These are phyloP conservation scores for Megalopta genalis DNA, from an alignment of 1,140 invertebrate species.

Conservation along the genomic window DNA sequence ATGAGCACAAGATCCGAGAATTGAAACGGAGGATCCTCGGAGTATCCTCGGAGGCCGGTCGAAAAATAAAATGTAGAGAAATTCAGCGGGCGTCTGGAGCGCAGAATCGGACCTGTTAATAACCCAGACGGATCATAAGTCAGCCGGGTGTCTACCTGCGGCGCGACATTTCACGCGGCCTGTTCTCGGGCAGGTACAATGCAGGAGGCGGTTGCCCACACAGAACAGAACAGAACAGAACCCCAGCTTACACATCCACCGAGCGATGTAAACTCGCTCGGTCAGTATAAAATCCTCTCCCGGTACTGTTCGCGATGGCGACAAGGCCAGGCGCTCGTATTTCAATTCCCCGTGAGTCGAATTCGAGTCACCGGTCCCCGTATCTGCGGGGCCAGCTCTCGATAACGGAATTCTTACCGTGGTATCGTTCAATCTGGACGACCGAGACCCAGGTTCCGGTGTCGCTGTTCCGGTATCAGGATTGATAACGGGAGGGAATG, in stretches of 20 bases:
- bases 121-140: conserved; percentile 59
- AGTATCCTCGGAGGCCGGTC: neutral
- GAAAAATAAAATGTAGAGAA: neutral
- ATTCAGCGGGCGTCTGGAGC: neutral
- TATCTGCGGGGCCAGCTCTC: conserved; percentile 49
- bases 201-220: conserved; percentile 71
- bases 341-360: conserved; percentile 70
- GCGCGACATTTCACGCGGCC: conserved; percentile 61
- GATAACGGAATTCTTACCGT: conserved; percentile 68
- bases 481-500: conserved; percentile 24
- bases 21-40: too few species aligned
- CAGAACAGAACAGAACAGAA: conserved; percentile 46
- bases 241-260: conserved; percentile 47
- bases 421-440: conserved; percentile 34
- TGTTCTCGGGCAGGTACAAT: conserved; percentile 63
- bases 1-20: too few species aligned
- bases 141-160: conserved; percentile 60
- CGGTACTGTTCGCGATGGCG: conserved; percentile 61
- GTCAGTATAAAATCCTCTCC: conserved; percentile 40
- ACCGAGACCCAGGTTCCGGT: conserved; percentile 18
- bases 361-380: conserved; percentile 61
- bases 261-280: conserved; percentile 40
- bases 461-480: conserved; percentile 32
- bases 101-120: conserved; percentile 55
- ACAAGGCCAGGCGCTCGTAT: conserved; percentile 70